These are phyloP conservation scores for Heliconius aoede DNA, from an alignment of 2,888 invertebrate genomes.

Conservation along the genomic window DNA sequence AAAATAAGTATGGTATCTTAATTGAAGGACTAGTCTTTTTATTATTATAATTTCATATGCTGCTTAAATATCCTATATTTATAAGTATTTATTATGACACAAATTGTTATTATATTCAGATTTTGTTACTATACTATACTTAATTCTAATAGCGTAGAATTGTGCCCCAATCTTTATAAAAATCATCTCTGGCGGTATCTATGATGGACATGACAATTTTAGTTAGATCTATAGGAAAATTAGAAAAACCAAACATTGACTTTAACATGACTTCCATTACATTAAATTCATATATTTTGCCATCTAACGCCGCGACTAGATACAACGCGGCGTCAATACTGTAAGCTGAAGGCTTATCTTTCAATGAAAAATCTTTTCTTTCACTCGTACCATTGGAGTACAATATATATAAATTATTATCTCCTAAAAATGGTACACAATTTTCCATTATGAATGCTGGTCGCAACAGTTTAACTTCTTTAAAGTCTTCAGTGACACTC, in stretches of 20 bases:
- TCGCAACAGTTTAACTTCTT: conserved; percentile 59
- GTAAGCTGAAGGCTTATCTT: conserved; percentile 61
- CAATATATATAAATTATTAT: conserved; percentile 61
- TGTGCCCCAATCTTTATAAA: conserved; percentile 47
- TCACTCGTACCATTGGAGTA: conserved; percentile 64
- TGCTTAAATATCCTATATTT: not conserved
- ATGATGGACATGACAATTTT: conserved; percentile 65
- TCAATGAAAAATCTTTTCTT: conserved; percentile 61
- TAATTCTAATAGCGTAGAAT: conserved; percentile 3
- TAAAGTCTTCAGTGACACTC: conserved; percentile 61
- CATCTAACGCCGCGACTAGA: conserved; percentile 64
- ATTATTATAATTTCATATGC: not conserved
- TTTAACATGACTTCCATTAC: conserved; percentile 66
- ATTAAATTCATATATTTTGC: conserved; percentile 71
- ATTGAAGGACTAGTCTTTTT: not conserved
- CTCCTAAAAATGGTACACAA: conserved; percentile 66
- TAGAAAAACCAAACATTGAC: conserved; percentile 62
- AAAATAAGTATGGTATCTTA: not conserved
- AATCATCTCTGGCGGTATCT: conserved; percentile 56
- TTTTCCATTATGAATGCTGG: conserved; percentile 71
- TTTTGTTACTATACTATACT: not conserved
- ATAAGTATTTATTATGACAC: not conserved
- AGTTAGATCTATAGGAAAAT: conserved; percentile 58
- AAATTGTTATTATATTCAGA: not conserved
- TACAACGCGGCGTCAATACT: conserved; percentile 70